These are phyloP conservation scores for Nothocercus nigrocapillus DNA, from an alignment of 2,113 vertebrate genomes.

Conservation along the genomic window DNA sequence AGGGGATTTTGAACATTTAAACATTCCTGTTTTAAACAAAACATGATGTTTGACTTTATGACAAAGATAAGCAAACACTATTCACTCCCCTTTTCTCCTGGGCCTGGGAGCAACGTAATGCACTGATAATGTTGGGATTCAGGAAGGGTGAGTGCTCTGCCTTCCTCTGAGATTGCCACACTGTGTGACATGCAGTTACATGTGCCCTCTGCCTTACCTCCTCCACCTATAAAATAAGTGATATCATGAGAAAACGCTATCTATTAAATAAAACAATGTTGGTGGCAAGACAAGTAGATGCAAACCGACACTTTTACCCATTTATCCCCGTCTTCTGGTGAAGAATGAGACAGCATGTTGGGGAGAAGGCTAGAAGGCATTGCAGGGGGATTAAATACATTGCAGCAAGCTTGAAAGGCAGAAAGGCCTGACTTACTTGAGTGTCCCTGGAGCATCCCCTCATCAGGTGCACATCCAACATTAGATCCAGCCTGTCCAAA, in stretches of 20 bases:
- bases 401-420: background rate
- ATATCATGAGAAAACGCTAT: background rate
- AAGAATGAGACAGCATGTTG: background rate
- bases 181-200: accelerated
- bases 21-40: conserved; percentile 33
- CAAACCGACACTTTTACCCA: background rate
- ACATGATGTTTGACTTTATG: background rate
- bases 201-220: background rate
- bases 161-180: background rate
- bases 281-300: background rate
- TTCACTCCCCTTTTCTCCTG: background rate
- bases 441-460: accelerated
- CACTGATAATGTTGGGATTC: background rate
- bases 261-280: background rate
- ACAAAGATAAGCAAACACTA: background rate
- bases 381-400: background rate
- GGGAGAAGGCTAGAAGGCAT: background rate
- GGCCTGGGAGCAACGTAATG: background rate
- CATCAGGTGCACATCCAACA: background rate
- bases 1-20: conserved; percentile 2
- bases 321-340: background rate
- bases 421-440: background rate
- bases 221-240: background rate
- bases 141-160: background rate
- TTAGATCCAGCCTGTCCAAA: background rate